phyloP scores from a whole-genome alignment of 1,140 invertebrate species.

The Gonatopus flavifemur region DNA sequence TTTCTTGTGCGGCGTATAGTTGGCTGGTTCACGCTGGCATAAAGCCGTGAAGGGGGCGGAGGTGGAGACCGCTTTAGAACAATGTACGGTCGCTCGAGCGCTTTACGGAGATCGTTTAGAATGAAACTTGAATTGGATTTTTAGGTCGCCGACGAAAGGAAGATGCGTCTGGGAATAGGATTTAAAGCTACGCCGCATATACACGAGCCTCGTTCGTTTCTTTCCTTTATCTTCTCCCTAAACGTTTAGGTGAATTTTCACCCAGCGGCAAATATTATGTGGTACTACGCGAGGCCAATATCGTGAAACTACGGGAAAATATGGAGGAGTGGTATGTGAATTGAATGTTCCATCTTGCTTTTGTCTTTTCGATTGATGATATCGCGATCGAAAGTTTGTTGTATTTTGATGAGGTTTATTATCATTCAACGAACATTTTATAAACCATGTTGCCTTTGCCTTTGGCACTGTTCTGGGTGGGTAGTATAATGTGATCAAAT shows the following conservation, averaged over 20 bases:
- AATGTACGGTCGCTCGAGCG: slow-evolving; percentile 11
- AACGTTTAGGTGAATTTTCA: slow-evolving; percentile 11
- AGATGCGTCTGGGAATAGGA: not conserved
- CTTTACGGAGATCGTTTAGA: slow-evolving; percentile 16
- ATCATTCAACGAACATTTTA: too few species aligned
- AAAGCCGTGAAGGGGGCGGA: slow-evolving; percentile 18
- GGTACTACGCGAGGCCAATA: too few species aligned
- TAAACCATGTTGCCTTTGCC: too few species aligned
- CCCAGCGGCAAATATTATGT: slow-evolving; percentile 1
- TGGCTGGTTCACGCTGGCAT: slow-evolving; percentile 25
- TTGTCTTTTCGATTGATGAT: too few species aligned
- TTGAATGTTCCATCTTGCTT: too few species aligned
- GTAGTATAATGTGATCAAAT: too few species aligned
- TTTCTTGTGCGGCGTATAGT: slow-evolving; percentile 30
- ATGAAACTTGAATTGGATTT: slow-evolving; percentile 17
- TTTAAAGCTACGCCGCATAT: slow-evolving; percentile 3
- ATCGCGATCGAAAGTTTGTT: too few species aligned
- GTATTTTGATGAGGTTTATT: too few species aligned
- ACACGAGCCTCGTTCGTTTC: slow-evolving; percentile 2
- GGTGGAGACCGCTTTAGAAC: slow-evolving; percentile 15
- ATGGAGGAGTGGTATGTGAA: too few species aligned
- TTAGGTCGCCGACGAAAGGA: too few species aligned
- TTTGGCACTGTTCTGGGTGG: too few species aligned
- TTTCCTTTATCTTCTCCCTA: slow-evolving; percentile 9
- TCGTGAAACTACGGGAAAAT: too few species aligned